A percentile compares a stretch with the other conserved stretches of the same genome.
phyloP scores from a whole-genome alignment of 1,140 invertebrate species.

The Drosophila burlai region DNA sequence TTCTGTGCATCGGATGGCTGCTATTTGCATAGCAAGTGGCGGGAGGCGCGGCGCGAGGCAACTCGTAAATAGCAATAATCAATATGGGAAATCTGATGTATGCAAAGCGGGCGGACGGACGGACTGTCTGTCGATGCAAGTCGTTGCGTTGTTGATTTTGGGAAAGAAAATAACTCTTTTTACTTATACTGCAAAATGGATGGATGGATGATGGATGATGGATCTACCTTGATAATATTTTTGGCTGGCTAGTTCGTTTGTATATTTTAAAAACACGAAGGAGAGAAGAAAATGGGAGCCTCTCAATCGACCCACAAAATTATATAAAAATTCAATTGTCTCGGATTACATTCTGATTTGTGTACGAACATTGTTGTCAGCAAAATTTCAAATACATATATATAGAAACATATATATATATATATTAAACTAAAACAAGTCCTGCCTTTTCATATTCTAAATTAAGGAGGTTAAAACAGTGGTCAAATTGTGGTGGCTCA shows the following conservation, averaged over 20 bases:
- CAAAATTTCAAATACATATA: conserved; percentile 13
- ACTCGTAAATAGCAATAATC: conserved; percentile 19
- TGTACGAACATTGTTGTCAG: not conserved
- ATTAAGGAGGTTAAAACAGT: not conserved
- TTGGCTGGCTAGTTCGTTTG: conserved; percentile 17
- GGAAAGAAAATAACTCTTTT: conserved; percentile 6
- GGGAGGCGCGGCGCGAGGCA: not conserved
- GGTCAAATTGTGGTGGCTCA: not conserved
- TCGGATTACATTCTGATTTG: conserved; percentile 1
- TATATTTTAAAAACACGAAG: not conserved
- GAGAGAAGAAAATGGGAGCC: not conserved
- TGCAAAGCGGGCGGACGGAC: not conserved
- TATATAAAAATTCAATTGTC: conserved; percentile 4
- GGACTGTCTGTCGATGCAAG: not conserved
- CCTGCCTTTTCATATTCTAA: not conserved
- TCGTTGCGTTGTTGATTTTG: conserved; percentile 21
- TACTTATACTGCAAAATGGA: conserved; percentile 1
- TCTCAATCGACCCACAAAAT: not conserved
- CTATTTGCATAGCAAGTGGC: conserved; percentile 91
- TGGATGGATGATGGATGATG: not conserved
- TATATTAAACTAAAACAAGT: not conserved
- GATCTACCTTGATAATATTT: conserved; percentile 4
- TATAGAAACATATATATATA: not conserved
- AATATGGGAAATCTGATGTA: conserved; percentile 18
- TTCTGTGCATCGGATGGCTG: conserved; percentile 96